Evolutionary conservation across 2,888 invertebrate genomes (phyloP).

Genomic region (Drosophila subsilvestris): DNA sequence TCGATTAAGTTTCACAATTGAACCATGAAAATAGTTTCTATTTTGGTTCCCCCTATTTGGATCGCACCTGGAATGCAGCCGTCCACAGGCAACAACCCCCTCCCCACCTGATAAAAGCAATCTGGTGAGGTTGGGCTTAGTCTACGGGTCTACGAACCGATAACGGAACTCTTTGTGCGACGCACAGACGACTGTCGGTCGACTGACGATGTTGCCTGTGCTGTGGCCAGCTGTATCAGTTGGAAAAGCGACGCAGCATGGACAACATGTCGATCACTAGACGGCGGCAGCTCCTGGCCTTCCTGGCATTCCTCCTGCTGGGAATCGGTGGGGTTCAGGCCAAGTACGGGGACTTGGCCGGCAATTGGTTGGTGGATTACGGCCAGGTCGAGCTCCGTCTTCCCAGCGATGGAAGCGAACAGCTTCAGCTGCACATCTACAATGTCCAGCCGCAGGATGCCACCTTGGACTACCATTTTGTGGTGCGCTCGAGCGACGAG

Average conservation of each 20-base stretch:
- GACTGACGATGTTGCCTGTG: neutral
- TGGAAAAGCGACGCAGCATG: conserved; percentile 29
- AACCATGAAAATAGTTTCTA: neutral
- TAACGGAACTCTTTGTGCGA: conserved; percentile 21
- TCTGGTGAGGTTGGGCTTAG: conserved; percentile 17
- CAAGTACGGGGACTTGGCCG: conserved; percentile 52
- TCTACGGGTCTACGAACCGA: conserved; percentile 5
- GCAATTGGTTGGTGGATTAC: conserved; percentile 61
- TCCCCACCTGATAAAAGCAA: conserved; percentile 14
- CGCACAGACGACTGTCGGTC: neutral
- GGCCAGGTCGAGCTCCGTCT: conserved; percentile 27
- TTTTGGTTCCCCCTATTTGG: neutral
- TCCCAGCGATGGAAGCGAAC: conserved; percentile 6
- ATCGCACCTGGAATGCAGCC: conserved; percentile 16
- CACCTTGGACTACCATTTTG: conserved; percentile 45
- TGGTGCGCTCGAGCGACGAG: conserved; percentile 34
- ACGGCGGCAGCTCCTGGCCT: neutral
- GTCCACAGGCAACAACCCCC: neutral
- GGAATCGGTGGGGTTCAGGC: neutral
- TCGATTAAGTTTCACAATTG: neutral
- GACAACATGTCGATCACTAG: neutral
- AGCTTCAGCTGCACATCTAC: conserved; percentile 49
- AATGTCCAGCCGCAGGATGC: conserved; percentile 7
- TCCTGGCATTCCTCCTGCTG: neutral
- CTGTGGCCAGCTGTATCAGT: conserved; percentile 16